Percentiles rank a stretch among this genome's conserved stretches.
phyloP scores from a whole-genome alignment of 2,113 vertebrate species.

The Rhinopomastus cyanomelas region DNA sequence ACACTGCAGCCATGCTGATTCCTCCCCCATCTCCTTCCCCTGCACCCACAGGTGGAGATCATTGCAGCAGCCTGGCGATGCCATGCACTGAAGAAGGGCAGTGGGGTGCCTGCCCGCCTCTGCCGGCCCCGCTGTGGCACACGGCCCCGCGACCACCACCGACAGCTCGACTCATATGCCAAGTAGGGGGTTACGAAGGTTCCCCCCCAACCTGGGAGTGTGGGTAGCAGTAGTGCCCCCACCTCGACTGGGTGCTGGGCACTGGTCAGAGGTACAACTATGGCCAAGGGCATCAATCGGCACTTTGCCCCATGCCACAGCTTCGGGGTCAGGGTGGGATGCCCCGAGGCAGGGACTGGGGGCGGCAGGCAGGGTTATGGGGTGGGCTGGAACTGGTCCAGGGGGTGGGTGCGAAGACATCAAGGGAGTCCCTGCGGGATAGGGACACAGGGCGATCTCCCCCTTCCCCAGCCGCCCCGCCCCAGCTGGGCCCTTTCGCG shows the following conservation, averaged over 20 bases:
- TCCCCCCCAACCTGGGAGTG: not conserved
- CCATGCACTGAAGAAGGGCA: constrained; percentile 66
- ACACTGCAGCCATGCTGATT: not conserved
- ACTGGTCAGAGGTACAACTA: rapidly evolving
- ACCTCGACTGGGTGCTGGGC: rapidly evolving
- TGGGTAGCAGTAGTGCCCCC: not conserved
- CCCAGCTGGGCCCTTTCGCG: not conserved
- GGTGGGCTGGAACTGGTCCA: not conserved
- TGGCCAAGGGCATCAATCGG: not conserved
- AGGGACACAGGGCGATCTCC: not conserved
- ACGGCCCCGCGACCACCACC: constrained; percentile 27
- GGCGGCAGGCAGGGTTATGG: rapidly evolving
- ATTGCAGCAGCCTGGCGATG: constrained; percentile 76
- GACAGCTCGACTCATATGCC: not conserved
- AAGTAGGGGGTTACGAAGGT: not conserved
- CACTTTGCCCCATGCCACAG: not conserved
- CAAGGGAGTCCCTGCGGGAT: not conserved
- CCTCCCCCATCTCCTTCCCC: not conserved
- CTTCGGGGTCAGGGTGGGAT: rapidly evolving
- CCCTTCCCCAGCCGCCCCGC: too few relatives aligned
- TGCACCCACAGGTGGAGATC: constrained; percentile 61
- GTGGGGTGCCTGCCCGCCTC: constrained; percentile 19
- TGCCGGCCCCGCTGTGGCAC: constrained; percentile 41
- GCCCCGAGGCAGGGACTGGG: not conserved
- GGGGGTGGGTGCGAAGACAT: not conserved